Percentiles rank a stretch among this genome's conserved stretches.
These are phyloP conservation scores for Orientallactaga sibirica DNA, from an alignment of 2,797 vertebrate species.

Conservation along the genomic window DNA sequence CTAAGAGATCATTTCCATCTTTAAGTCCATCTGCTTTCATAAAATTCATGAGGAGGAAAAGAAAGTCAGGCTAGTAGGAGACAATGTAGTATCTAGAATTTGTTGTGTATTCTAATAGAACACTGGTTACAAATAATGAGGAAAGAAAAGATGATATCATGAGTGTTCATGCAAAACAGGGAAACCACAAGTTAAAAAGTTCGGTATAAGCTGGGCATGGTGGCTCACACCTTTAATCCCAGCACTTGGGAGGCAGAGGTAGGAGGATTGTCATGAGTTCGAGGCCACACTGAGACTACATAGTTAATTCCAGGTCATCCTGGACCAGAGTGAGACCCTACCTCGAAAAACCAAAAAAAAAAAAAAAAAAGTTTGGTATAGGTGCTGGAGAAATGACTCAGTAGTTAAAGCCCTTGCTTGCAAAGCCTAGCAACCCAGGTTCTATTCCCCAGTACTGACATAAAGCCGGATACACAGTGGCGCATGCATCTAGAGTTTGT, in stretches of 20 bases:
- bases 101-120: background rate
- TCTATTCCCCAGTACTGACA: background rate
- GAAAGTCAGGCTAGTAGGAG: background rate
- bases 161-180: background rate
- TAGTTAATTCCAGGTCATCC: too few relatives aligned
- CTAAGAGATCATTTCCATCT: background rate
- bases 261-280: too few relatives aligned
- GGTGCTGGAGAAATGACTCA: background rate
- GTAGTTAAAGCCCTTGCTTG: background rate
- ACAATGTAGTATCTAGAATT: background rate
- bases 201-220: too few relatives aligned
- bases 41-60: background rate
- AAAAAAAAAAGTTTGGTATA: background rate
- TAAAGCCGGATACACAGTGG: too few relatives aligned
- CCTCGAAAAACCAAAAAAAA: too few relatives aligned
- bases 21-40: background rate
- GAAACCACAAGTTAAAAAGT: background rate
- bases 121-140: background rate
- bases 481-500: too few relatives aligned
- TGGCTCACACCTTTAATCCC: too few relatives aligned
- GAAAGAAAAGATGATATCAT: background rate
- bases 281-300: too few relatives aligned
- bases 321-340: too few relatives aligned
- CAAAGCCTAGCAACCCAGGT: background rate
- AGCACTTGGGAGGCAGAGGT: too few relatives aligned